Evolutionary conservation across 2,888 invertebrate genomes (phyloP).

Genomic region (Candidula unifasciata): DNA sequence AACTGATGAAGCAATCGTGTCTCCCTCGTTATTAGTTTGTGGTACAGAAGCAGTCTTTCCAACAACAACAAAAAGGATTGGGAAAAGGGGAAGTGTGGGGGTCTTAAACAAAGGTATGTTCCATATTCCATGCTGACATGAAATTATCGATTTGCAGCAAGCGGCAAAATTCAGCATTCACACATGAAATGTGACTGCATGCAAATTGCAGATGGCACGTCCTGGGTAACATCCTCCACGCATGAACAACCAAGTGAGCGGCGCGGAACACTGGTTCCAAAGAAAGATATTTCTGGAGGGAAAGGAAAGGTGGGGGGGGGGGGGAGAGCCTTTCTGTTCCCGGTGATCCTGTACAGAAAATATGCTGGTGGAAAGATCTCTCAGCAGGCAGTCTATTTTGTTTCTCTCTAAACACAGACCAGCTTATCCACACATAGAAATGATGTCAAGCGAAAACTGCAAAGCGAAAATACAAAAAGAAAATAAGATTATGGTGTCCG

Average conservation of each 20-base stretch:
- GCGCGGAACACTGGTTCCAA: conserved; percentile 21
- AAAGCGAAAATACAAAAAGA: background rate
- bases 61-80: background rate
- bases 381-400: background rate
- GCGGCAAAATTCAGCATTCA: background rate
- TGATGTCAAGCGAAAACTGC: background rate
- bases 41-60: background rate
- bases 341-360: background rate
- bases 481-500: background rate
- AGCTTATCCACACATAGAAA: background rate
- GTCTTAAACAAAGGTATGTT: background rate
- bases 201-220: conserved; percentile 28
- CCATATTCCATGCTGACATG: background rate
- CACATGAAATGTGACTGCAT: background rate
- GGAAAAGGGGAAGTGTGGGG: background rate
- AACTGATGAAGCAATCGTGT: background rate
- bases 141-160: conserved; percentile 5
- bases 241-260: background rate
- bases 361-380: background rate
- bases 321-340: conserved; percentile 2
- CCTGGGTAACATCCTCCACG: conserved; percentile 14
- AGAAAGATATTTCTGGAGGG: background rate
- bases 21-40: background rate
- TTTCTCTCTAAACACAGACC: background rate
- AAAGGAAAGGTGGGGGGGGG: too few relatives aligned